Base-by-base conservation (phyloP, 2,888 invertebrate genomes). In the Pristionchus maxplancki region DNA sequence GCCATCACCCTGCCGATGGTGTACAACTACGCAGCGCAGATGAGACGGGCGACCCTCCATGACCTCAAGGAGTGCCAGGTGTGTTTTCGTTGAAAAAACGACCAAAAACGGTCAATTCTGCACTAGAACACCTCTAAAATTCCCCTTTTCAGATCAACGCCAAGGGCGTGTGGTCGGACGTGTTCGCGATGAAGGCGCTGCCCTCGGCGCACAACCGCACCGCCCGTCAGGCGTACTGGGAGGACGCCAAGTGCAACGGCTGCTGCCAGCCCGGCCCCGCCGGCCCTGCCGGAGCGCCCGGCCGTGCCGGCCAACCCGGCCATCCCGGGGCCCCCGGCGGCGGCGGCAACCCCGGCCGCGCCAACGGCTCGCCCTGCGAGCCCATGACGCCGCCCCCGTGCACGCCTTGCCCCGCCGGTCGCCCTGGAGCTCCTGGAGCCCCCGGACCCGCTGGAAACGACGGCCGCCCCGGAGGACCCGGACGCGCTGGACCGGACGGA, bases 161-260 rank as follows among this genome's bases (percentile, higher is more conserved):
- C 31, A n/a, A 71, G 31, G 67, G 48, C 44, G 86, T 86, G 2
- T 86, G 71, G 71, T 34, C 37, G 44, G 71, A 71, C 71, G 71
- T 86, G 17, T 44, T 37, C 48, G 31, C 86, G 11, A 67, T 86
- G 48, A 86, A 86, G 71, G 86, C 67, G 1, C 86, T 86, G 0
- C 86, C 86, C 71, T 58, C 84, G 0, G 44, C 24, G 34, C 86
- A 71, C 71, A 86, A 86, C 86, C 86, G 86, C 24, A 86, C 86
- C 67, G 86, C 86, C 40, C 86, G 86, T 71, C 86, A 86, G 34
- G 86, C 86, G 48, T 86, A 86, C 86, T 67, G 48, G 44, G 67
- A 86, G 86, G 86, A 86, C 34, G 67, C 86, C 71, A 67, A 86
- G 71, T 86, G 86, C 86, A 86, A 86, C 71, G 86, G 86, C 44